These are phyloP conservation scores for Cataglyphis hispanica DNA, from an alignment of 1,140 invertebrate genomes.

Conservation along the genomic window DNA sequence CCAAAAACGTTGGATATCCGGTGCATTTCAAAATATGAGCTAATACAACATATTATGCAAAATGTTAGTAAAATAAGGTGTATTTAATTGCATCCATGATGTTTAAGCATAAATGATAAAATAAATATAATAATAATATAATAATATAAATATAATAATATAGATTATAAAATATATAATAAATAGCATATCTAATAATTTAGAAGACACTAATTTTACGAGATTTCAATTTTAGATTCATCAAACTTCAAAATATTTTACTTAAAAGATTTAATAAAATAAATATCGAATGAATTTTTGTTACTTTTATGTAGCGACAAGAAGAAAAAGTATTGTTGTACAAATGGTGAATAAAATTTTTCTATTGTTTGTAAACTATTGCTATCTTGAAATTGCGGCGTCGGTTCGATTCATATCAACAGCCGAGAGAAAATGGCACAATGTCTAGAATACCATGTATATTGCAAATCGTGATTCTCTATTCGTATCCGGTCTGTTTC, in stretches of 20 bases:
- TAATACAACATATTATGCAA: background rate
- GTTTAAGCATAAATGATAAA: background rate
- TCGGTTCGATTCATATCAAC: background rate
- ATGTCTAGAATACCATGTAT: conserved; percentile 27
- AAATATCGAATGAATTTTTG: background rate
- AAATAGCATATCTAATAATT: background rate
- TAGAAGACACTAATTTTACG: background rate
- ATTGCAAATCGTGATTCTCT: background rate
- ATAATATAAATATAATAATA: too few relatives aligned
- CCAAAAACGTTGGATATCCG: background rate
- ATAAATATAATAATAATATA: too few relatives aligned
- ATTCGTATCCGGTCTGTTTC: background rate
- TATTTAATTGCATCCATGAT: background rate
- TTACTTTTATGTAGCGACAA: conserved; percentile 1
- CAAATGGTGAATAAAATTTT: conserved; percentile 7
- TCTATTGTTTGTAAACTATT: background rate
- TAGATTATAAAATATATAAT: background rate
- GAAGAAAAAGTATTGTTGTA: background rate
- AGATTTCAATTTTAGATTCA: background rate
- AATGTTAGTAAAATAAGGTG: background rate
- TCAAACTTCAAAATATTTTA: background rate
- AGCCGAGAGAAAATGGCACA: background rate
- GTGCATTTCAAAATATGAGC: background rate
- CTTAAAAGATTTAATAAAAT: background rate
- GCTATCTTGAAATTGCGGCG: background rate